Evolutionary conservation across 2,113 vertebrate genomes (phyloP).

Genomic region (Emydura subglobosa): DNA sequence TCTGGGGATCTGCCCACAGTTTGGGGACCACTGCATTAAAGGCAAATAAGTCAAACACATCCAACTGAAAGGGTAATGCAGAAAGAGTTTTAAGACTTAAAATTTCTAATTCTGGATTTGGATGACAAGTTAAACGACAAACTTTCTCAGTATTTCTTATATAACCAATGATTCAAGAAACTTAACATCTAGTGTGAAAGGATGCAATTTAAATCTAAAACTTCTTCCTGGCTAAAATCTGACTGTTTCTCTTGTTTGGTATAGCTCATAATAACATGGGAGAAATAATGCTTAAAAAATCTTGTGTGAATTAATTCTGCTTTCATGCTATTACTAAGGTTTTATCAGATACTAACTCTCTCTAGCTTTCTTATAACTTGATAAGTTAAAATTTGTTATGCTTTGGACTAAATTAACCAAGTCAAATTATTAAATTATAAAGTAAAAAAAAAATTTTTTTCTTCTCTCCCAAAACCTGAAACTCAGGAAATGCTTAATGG

Average conservation of each 20-base stretch:
- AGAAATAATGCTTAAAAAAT: neutral
- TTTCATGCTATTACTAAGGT: neutral
- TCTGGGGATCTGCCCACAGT: too few relatives aligned
- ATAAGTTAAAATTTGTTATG: neutral
- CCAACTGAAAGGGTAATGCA: too few relatives aligned
- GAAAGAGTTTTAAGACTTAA: too few relatives aligned
- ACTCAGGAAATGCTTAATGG: neutral
- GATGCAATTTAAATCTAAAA: neutral
- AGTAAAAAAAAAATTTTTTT: accelerated
- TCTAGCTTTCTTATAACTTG: neutral
- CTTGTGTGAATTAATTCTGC: accelerated
- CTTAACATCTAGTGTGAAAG: too few relatives aligned
- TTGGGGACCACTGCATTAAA: too few relatives aligned
- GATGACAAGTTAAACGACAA: too few relatives aligned
- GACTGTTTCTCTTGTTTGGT: neutral
- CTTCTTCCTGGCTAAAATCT: neutral
- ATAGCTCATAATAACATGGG: neutral
- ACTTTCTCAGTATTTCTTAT: too few relatives aligned
- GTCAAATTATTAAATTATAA: neutral
- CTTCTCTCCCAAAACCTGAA: neutral
- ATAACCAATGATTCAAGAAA: neutral
- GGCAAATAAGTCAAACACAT: too few relatives aligned
- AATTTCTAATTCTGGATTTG: too few relatives aligned
- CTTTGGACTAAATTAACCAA: neutral
- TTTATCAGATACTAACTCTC: neutral